Base-by-base conservation (phyloP, 2,888 invertebrate genomes). In the Tenthredo mesomela region DNA sequence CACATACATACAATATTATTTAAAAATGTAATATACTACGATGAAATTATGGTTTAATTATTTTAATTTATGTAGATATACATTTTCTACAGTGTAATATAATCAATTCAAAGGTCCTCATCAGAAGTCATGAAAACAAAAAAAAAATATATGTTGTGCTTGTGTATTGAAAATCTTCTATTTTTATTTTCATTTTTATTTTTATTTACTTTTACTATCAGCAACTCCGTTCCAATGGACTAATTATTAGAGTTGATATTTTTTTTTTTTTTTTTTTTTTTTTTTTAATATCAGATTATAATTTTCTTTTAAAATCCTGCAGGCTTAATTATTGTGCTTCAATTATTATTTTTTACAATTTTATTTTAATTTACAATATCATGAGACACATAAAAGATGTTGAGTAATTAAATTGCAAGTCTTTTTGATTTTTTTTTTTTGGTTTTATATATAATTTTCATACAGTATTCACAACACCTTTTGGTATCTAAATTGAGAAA, bases 401-500 rank as follows among this genome's bases (percentile, higher is more conserved):
- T 33, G 50, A 77, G 7, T 29, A 29, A 77, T 47, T 77, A n/a
- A 33, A 77, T 77, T 33, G 21, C 12, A 77, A 50, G 25, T 21
- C 37, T 37, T 37, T 37, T 37, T 37, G 7, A 7, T 37, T 37
- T 5, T 70, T 47, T 12, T 50, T 40, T 15, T 15, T 83, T n/a
- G 29, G 21, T 33, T 25, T 80, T 21, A 7, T 37, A 1, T 3
- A 58, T 37, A 25, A 61, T 78, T 82, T 65, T 37, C n/a, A 54
- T 37, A 58, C n/a, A 33, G 1, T 83, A 47, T 70, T 71, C 15
- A 25, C 40, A 18, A 37, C 50, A 50, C 5, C 33, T 29, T 67
- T 61, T 37, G 50, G 40, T 21, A 70, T 50, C 4, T 25, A 40
- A 25, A 50, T 87, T 82, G 84, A 84, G 86, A 85, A 82, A 85